Conservation (phyloP, 1,140 invertebrate species). For the Pissodes strobi region DNA sequence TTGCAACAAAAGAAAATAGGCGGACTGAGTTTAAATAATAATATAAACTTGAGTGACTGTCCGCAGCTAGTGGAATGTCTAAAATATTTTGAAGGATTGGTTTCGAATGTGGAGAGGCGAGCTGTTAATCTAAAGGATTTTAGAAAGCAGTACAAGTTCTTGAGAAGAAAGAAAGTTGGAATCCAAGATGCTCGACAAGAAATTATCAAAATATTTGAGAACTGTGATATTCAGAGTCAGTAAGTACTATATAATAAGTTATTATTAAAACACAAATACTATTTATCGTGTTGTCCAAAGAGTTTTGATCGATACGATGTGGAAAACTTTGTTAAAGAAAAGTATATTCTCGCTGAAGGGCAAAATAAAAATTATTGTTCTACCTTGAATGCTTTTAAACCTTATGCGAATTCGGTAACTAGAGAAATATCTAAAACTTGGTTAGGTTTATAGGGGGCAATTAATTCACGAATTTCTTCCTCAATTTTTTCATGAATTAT, state of each 20-base stretch:
- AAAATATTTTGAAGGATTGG: conserved; percentile 18
- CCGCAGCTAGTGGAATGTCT: conserved; percentile 24
- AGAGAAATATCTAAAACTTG: too few species aligned
- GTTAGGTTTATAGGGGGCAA: too few species aligned
- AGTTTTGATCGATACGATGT: too few species aligned
- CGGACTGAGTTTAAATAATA: conserved; percentile 21
- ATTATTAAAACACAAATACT: too few species aligned
- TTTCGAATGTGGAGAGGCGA: conserved; percentile 29
- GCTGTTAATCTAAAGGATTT: conserved; percentile 24
- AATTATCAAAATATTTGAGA: conserved; percentile 20
- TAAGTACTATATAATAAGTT: conserved; percentile 14
- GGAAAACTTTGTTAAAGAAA: too few species aligned
- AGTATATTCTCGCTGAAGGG: too few species aligned
- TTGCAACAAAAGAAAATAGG: conserved; percentile 11
- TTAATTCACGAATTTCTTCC: too few species aligned
- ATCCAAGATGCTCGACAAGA: conserved; percentile 14
- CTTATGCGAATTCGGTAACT: too few species aligned
- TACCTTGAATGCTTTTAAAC: too few species aligned
- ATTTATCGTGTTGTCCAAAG: too few species aligned
- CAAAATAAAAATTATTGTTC: too few species aligned
- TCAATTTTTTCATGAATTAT: too few species aligned
- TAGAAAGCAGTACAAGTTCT: conserved; percentile 22
- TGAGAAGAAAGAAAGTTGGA: conserved; percentile 16
- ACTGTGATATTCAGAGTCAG: conserved; percentile 28
- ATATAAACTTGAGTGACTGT: not conserved